A percentile compares a stretch with the other conserved stretches of the same genome.
phyloP scores from a whole-genome alignment of 2,888 invertebrate species.

The Callosobruchus maculatus region DNA sequence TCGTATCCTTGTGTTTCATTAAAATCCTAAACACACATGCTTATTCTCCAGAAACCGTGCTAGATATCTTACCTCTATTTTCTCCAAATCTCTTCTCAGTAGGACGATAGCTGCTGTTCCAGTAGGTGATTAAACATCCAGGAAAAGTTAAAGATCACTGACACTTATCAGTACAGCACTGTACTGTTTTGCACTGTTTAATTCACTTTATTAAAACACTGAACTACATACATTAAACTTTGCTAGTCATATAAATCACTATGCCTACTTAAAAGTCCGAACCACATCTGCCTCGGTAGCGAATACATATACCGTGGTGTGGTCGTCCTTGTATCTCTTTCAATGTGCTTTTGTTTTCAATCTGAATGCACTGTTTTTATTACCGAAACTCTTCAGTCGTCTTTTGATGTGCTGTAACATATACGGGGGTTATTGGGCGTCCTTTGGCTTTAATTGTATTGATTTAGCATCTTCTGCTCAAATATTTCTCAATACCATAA shows the following conservation, averaged over 20 bases:
- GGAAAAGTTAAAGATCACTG: background rate
- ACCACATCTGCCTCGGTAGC: background rate
- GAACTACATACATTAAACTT: background rate
- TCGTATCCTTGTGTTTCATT: too few species aligned
- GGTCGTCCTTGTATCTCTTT: background rate
- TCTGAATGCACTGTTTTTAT: background rate
- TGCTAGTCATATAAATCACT: background rate
- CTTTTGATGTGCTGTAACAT: background rate
- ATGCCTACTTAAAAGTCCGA: background rate
- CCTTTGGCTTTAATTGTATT: background rate
- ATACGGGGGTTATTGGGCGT: background rate
- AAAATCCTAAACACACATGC: too few species aligned
- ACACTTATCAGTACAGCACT: background rate
- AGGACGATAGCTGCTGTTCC: too few species aligned
- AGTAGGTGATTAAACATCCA: background rate
- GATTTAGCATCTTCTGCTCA: too few species aligned
- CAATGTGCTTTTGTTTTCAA: background rate
- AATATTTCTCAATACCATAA: too few species aligned
- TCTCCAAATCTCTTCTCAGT: too few species aligned
- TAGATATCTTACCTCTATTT: too few species aligned
- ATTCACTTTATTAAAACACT: background rate
- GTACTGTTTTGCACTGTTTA: background rate
- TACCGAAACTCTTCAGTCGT: background rate
- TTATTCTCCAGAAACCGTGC: too few species aligned
- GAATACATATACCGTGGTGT: background rate